Base-by-base conservation (phyloP, 1,140 invertebrate genomes). In the Aphelinus atriplicis region DNA sequence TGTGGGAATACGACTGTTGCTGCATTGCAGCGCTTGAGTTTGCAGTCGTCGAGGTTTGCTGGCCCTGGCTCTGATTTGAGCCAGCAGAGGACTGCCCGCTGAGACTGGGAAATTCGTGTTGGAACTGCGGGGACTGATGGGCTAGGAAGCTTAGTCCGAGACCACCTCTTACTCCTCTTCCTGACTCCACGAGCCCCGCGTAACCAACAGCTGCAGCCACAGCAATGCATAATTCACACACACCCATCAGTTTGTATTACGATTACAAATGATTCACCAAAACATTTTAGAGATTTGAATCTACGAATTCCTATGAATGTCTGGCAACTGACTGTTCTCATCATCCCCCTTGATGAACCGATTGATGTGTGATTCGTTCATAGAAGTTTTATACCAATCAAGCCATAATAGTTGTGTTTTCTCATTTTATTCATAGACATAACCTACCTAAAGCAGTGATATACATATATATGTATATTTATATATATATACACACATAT, bases 71-170 rank as follows among this genome's bases (percentile, higher is more conserved):
- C 79, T 81, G 80, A 82, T 72, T 82, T 77, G 81, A 82, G 80
- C 79, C 77, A 77, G 79, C 80, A 79, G 81, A 81, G 70, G 82
- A 81, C 81, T 86, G 83, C 82, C 90, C 90, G 85, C 90, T 90
- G 84, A 95, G 89, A 80, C 92, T 94, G 79, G 94, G 94, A 87
- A 95, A 95, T 88, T 95, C 94, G 91, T 94, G 93, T 87, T 94
- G 93, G 88, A 95, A 95, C 85, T 93, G 93, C 76, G 93, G 91
- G 74, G 92, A 92, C 79, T 92, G 92, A 78, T 92, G 92, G 89
- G 92, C 82, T 88, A 89, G 78, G 90, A 85, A 87, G 86, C 90
- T 90, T 87, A 91, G 85, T 89, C 89, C 83, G 83, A 82, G 78
- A 81, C 80, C 78, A 80, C 81, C 78, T 83, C 81, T 81, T 56